Percentiles rank a stretch among this genome's conserved stretches.
phyloP scores from a whole-genome alignment of 2,888 invertebrate species.

The Thymelicus acteon region DNA sequence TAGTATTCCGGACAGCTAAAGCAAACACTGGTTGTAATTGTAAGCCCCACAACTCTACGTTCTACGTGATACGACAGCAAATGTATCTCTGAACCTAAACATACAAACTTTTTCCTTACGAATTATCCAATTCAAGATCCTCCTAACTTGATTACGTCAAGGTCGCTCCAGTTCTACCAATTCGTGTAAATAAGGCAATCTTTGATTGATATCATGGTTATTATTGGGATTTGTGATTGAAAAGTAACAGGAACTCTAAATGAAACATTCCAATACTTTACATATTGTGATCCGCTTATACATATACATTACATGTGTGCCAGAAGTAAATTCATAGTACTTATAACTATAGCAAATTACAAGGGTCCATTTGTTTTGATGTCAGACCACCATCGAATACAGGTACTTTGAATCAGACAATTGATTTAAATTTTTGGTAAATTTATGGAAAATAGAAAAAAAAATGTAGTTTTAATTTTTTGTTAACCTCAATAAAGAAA shows the following conservation, averaged over 20 bases:
- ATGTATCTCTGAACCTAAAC: conserved; percentile 23
- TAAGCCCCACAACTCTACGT: conserved; percentile 8
- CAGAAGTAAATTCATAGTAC: no score
- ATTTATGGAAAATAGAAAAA: no score
- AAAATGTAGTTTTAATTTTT: no score
- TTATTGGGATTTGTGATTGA: neutral
- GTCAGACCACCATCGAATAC: no score
- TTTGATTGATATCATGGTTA: conserved; percentile 10
- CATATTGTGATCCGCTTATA: no score
- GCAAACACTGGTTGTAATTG: conserved; percentile 3
- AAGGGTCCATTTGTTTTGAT: no score
- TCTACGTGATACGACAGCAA: conserved; percentile 33
- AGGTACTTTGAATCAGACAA: no score
- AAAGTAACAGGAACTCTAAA: neutral
- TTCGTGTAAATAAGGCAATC: conserved; percentile 19
- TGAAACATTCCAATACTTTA: neutral
- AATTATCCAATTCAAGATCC: conserved; percentile 28
- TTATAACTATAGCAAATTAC: no score
- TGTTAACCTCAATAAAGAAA: no score
- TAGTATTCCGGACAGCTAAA: neutral
- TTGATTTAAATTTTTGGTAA: no score
- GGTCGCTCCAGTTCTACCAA: conserved; percentile 4
- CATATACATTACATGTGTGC: no score
- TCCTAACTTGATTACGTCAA: conserved; percentile 26
- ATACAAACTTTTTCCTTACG: conserved; percentile 21